Conservation (phyloP, 2,113 vertebrate species). For the Stegostoma tigrinum region DNA sequence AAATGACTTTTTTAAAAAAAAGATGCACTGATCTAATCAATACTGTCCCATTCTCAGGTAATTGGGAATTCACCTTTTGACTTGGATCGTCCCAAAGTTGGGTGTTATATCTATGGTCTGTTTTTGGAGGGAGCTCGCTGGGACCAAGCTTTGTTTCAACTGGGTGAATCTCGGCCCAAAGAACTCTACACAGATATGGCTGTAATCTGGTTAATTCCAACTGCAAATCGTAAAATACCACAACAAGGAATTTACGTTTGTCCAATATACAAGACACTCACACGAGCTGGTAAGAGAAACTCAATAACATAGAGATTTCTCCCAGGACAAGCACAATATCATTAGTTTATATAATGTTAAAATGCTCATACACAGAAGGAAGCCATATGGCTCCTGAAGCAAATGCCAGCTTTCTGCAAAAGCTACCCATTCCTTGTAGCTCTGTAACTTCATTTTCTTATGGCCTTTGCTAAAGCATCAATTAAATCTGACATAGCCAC, state of each 20-base stretch:
- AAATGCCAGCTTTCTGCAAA: no score
- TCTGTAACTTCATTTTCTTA: no score
- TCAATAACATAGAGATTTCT: no score
- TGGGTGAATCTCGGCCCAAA: conserved; percentile 68
- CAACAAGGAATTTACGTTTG: conserved; percentile 66
- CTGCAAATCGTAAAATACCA: conserved; percentile 55
- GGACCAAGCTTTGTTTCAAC: conserved; percentile 50
- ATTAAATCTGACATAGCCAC: no score
- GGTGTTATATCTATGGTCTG: conserved; percentile 77
- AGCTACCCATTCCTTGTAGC: no score
- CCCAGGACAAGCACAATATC: no score
- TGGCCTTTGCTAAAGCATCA: no score
- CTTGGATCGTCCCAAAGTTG: conserved; percentile 50
- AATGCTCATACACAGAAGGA: no score
- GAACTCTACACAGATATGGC: conserved; percentile 84
- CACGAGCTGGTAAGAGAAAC: conserved; percentile 66
- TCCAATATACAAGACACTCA: conserved; percentile 87
- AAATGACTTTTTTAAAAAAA: not conserved
- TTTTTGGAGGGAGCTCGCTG: conserved; percentile 83
- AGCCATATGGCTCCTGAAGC: no score
- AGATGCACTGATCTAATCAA: not conserved
- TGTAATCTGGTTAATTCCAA: conserved; percentile 72
- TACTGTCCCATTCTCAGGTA: not conserved
- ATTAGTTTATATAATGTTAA: not conserved
- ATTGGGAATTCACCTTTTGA: not conserved